Conservation (phyloP, 2,113 vertebrate species). For the Vulpes ferrilata region DNA sequence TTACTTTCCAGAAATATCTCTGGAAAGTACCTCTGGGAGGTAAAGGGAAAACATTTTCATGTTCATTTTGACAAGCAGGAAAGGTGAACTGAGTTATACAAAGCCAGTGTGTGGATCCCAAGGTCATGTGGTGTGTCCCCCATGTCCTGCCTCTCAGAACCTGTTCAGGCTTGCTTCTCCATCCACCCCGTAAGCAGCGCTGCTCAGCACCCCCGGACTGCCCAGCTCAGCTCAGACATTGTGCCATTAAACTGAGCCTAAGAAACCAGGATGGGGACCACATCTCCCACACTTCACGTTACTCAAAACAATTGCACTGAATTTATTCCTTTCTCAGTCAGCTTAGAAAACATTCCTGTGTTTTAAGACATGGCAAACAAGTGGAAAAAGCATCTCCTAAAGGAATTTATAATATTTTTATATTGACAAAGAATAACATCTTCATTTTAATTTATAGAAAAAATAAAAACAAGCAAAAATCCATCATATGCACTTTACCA, state of each 20-base stretch:
- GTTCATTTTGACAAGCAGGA: background rate
- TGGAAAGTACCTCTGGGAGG: background rate
- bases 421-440: constrained; percentile 12
- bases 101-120: fast-evolving
- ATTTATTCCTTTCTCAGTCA: background rate
- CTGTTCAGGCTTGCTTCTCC: background rate
- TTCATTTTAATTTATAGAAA: background rate
- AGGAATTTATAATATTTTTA: background rate
- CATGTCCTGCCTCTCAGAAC: background rate
- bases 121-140: fast-evolving
- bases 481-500: background rate
- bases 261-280: background rate
- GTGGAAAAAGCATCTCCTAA: background rate
- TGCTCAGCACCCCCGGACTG: background rate
- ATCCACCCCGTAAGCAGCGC: fast-evolving
- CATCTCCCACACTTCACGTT: fast-evolving
- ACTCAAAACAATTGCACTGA: background rate
- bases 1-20: background rate
- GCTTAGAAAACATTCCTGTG: background rate
- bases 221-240: fast-evolving
- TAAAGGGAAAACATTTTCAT: background rate
- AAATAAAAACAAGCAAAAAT: background rate
- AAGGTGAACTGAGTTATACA: background rate
- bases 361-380: background rate
- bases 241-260: fast-evolving